Evolutionary conservation across 2,113 vertebrate genomes (phyloP).

Genomic region (Corythornis madagascariensis): DNA sequence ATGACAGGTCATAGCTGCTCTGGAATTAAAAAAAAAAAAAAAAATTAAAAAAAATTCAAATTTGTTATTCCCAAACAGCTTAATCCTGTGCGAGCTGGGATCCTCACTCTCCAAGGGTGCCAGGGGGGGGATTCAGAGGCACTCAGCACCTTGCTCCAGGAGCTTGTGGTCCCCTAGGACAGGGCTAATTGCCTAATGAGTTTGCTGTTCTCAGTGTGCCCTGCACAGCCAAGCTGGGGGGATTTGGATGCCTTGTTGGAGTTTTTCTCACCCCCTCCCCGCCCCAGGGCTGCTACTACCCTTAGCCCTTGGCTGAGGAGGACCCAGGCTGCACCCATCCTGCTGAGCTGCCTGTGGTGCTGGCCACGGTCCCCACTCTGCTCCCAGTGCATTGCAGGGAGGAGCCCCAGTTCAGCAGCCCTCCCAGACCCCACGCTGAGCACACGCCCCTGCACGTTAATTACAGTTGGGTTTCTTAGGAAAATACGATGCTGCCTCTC

Average conservation of each 20-base stretch:
- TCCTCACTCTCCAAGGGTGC: background rate
- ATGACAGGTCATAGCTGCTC: conserved; percentile 37
- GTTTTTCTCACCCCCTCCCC: background rate
- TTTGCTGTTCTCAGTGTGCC: background rate
- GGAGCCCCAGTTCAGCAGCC: background rate
- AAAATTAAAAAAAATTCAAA: background rate
- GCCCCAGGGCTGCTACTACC: background rate
- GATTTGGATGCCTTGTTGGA: background rate
- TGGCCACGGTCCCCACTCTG: background rate
- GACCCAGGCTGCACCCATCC: fast-evolving
- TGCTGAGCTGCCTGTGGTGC: background rate
- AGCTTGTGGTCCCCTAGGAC: background rate
- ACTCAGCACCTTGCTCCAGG: background rate
- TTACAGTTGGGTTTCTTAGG: conserved; percentile 28
- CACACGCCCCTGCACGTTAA: background rate
- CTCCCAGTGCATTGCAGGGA: background rate
- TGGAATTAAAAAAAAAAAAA: background rate
- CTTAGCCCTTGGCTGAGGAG: background rate
- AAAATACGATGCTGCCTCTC: background rate
- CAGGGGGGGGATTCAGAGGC: background rate
- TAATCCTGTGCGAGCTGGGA: conserved; percentile 21
- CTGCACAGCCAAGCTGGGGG: background rate
- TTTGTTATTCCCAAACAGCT: conserved; percentile 31
- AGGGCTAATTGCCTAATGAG: background rate
- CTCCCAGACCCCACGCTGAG: background rate